phyloP scores from a whole-genome alignment of 2,888 invertebrate species.

The Strigamia maritima region DNA sequence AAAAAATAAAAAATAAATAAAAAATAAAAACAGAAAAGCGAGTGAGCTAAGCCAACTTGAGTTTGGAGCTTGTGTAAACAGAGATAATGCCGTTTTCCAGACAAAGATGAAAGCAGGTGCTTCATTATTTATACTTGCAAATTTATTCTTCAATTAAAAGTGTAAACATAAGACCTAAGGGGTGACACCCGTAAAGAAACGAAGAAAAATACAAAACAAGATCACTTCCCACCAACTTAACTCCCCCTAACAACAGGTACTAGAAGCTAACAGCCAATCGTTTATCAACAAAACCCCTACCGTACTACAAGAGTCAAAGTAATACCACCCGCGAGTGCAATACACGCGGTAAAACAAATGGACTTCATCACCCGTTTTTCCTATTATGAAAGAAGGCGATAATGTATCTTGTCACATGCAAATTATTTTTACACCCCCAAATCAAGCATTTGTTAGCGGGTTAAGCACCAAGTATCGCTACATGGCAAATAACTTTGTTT shows the following conservation, averaged over 20 bases:
- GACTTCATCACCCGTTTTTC: conserved; percentile 6
- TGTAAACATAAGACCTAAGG: neutral
- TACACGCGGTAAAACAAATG: neutral
- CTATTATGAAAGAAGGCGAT: neutral
- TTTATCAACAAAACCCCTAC: neutral
- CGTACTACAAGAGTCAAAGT: neutral
- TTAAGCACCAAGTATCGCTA: conserved; percentile 6
- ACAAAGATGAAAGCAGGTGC: conserved; percentile 27
- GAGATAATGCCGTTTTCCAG: neutral
- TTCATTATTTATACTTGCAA: conserved; percentile 13
- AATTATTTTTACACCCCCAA: conserved; percentile 6
- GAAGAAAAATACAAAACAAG: neutral
- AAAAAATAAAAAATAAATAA: neutral
- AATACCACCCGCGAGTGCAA: neutral
- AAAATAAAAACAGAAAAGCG: neutral
- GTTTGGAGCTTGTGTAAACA: conserved; percentile 14
- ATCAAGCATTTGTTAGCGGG: neutral
- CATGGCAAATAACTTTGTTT: conserved; percentile 6
- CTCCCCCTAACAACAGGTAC: neutral
- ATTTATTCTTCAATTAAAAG: conserved; percentile 28
- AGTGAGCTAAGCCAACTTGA: neutral
- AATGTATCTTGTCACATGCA: neutral
- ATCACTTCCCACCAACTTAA: neutral
- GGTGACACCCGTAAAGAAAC: neutral
- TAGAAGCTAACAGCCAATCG: neutral